Evolutionary conservation across 2,888 invertebrate genomes (phyloP), one percentile per base, ranked within the genome.

Genomic region (Dusona sp.): DNA sequence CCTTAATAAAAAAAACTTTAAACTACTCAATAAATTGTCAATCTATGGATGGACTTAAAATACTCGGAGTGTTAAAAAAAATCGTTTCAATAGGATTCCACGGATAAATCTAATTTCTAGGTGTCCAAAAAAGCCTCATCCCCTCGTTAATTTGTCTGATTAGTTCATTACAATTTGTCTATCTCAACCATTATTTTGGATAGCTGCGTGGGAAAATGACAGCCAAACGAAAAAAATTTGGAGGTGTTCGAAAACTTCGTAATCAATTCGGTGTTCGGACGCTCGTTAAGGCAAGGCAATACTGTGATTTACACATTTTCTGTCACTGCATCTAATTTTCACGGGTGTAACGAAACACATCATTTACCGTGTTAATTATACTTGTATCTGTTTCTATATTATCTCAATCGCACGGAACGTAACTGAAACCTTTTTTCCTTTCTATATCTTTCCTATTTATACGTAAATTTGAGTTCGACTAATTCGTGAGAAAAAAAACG

Each of bases 321-420:
- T 74, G 70, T 45, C 73, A 81, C 83, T 74, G 68, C 68, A 19
- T 77, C 88, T 89, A 89, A 90, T 90, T 90, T 90, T 88, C 85
- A 88, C 82, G 88, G 88, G 88, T 84, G 81, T 85, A 83, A 79
- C 86, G 74, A 85, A 80, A 85, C 83, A 83, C 86, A 79, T 74
- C 65, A 51, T 61, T 73, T 81, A 51, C 61, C 54, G 74, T 75
- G 73, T 86, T 84, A 84, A 81, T 83, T 78, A 29, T 22, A 42
- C 57, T 22, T 9, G 6, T 77, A 65, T 6, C 70, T 13, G 19
- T 65, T 19, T 45, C 57, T 74, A 19, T 45, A 72, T 73, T 81
- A 67, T 70, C 64, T 78, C 61, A 68, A 42, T 87, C 82, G 38
- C 48, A 38, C 25, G 25, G 42, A 67, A 51, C 65, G 51, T 22